Evolutionary conservation across 2,113 vertebrate species (phyloP).

Genomic region (Tachuris rubrigastra): DNA sequence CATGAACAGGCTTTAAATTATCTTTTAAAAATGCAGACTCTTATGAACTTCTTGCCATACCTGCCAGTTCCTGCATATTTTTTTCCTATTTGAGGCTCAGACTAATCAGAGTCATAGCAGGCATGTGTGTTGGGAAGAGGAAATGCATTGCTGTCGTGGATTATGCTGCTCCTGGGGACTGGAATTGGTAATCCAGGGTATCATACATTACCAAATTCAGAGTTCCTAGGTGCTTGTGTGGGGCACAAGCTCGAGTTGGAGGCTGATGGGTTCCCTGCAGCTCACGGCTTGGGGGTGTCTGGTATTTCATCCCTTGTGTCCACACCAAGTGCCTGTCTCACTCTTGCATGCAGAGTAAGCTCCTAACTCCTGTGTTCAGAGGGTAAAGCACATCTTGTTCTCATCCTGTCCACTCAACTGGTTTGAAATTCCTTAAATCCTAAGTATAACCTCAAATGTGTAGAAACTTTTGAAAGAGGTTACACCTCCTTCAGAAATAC

Average conservation of each 20-base stretch:
- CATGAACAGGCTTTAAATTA: not conserved
- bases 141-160: rapidly evolving
- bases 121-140: not conserved
- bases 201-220: rapidly evolving
- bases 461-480: not conserved
- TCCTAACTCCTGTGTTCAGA: not conserved
- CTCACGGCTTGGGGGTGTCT: not conserved
- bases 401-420: not conserved
- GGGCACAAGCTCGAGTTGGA: not conserved
- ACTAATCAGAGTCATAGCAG: not conserved
- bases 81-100: not conserved
- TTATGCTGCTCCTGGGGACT: not conserved
- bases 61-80: not conserved
- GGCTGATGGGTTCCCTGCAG: not conserved
- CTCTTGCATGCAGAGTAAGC: not conserved
- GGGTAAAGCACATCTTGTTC: not conserved
- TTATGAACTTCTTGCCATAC: not conserved
- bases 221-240: not conserved
- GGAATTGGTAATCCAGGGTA: not conserved
- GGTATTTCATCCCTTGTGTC: not conserved
- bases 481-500: not conserved
- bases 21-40: not conserved
- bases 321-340: not conserved
- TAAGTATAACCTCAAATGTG: not conserved
- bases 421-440: not conserved